Conservation (phyloP, 2,888 invertebrate genomes). For the Cryptocephalus primarius region DNA sequence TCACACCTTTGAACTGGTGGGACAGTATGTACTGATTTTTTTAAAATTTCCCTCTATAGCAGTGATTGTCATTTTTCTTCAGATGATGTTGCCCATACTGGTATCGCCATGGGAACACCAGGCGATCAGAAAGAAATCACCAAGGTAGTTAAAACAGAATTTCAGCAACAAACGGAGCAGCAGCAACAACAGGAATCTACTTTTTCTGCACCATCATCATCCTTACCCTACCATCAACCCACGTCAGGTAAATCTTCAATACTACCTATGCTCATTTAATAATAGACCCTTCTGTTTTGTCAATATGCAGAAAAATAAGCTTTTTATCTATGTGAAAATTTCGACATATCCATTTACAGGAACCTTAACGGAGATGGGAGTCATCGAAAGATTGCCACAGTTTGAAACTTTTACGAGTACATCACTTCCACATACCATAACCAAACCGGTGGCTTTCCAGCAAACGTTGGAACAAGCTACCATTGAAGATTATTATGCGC, state of each 20-base stretch:
- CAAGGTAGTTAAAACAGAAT: neutral
- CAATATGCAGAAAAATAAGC: too few relatives aligned
- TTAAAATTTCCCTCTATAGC: too few relatives aligned
- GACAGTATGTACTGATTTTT: too few relatives aligned
- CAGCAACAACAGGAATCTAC: neutral
- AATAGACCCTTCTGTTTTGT: too few relatives aligned
- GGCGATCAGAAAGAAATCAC: constrained; percentile 25
- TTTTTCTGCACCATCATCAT: neutral
- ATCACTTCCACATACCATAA: neutral
- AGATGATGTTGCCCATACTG: constrained; percentile 39
- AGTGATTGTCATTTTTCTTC: constrained; percentile 5
- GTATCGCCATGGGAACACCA: constrained; percentile 41
- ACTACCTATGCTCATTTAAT: too few relatives aligned
- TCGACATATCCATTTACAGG: neutral
- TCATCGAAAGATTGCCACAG: neutral
- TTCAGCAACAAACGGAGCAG: neutral
- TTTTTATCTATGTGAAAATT: too few relatives aligned
- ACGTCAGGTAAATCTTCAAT: neutral
- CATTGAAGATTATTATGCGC: neutral
- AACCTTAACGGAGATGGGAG: neutral
- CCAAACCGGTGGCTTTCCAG: neutral
- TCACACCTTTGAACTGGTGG: too few relatives aligned
- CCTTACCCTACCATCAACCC: neutral
- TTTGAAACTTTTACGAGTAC: neutral
- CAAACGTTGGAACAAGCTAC: neutral